Percentiles rank a stretch among this genome's conserved stretches.
phyloP scores from a whole-genome alignment of 2,113 vertebrate species.

The Pundamilia nyererei region DNA sequence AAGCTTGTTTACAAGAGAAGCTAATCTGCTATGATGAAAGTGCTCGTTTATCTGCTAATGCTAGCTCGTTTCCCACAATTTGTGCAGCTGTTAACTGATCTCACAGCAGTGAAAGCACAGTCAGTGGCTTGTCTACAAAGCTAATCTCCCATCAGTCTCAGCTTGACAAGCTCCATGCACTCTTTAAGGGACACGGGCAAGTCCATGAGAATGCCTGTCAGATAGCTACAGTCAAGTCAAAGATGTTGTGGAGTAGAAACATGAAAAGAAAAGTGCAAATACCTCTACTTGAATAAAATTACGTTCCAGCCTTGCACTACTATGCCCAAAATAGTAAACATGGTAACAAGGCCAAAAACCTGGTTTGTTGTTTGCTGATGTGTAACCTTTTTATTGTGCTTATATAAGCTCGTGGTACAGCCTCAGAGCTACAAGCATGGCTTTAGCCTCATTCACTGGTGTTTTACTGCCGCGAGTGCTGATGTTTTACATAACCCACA shows the following conservation, averaged over 20 bases:
- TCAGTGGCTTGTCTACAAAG: background rate
- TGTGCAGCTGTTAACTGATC: background rate
- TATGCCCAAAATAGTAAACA: background rate
- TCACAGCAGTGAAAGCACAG: background rate
- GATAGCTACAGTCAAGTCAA: background rate
- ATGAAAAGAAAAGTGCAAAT: background rate
- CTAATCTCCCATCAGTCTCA: background rate
- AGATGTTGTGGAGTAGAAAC: background rate
- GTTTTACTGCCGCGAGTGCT: background rate
- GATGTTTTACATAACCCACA: background rate
- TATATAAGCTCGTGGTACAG: background rate
- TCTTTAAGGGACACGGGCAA: background rate
- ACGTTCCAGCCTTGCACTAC: rapidly evolving
- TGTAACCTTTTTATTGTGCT: background rate
- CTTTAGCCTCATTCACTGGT: background rate
- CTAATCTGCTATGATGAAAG: background rate
- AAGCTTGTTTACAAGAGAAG: background rate
- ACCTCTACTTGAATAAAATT: background rate
- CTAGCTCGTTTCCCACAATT: background rate
- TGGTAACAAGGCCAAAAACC: background rate
- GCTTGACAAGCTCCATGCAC: background rate
- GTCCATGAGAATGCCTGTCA: background rate
- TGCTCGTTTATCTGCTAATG: background rate
- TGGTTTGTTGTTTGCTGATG: background rate
- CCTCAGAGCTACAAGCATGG: background rate